Percentiles rank a stretch among this genome's conserved stretches.
Evolutionary conservation across 2,888 invertebrate species (phyloP).

Genomic region (Heliconius cydno): DNA sequence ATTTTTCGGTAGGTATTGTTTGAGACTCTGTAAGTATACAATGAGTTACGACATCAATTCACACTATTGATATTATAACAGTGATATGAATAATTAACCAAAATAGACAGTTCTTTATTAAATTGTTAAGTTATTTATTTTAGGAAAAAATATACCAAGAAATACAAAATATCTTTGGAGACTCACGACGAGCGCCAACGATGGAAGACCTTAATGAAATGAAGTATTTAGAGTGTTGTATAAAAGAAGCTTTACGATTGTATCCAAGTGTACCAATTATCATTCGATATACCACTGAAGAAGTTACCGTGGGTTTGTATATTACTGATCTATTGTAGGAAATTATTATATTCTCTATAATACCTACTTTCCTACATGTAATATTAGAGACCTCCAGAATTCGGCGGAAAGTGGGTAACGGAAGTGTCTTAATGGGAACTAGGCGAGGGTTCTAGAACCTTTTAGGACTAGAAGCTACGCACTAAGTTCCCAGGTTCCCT

Average conservation of each 20-base stretch:
- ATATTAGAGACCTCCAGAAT: too few relatives aligned
- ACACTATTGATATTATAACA: neutral
- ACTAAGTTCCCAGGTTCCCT: too few relatives aligned
- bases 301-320: slow-evolving; percentile 60
- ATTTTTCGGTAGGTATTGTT: neutral
- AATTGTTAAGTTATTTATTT: neutral
- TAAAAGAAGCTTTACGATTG: slow-evolving; percentile 86
- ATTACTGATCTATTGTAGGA: neutral
- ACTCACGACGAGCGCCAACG: slow-evolving; percentile 83
- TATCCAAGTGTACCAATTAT: slow-evolving; percentile 87
- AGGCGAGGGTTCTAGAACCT: too few relatives aligned
- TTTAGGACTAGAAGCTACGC: too few relatives aligned
- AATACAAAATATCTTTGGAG: slow-evolving; percentile 76
- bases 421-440: too few relatives aligned
- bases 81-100: neutral
- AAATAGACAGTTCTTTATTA: neutral
- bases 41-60: neutral
- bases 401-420: too few relatives aligned
- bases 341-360: neutral
- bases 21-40: neutral
- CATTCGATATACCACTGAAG: slow-evolving; percentile 80
- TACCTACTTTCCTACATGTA: too few relatives aligned
- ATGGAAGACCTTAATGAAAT: slow-evolving; percentile 81
- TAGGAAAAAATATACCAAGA: slow-evolving; percentile 39
- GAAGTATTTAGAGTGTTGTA: slow-evolving; percentile 86